Evolutionary conservation across 2,888 invertebrate species (phyloP).

Genomic region (Spilarctia lutea): DNA sequence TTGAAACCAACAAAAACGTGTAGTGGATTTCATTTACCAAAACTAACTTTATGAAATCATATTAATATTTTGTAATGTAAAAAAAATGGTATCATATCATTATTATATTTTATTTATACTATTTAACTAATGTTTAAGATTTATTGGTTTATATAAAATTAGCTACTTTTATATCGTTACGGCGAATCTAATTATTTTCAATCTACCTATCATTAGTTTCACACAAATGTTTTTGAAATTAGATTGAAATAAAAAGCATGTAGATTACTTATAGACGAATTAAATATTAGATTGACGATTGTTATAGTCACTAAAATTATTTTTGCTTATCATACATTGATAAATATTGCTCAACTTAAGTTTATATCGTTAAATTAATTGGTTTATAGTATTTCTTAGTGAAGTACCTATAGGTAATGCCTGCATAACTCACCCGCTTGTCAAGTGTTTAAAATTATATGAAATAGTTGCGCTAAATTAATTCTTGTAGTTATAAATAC

Average conservation of each 20-base stretch:
- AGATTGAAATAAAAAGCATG: neutral
- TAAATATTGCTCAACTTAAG: slow-evolving; percentile 45
- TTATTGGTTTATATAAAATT: slow-evolving; percentile 12
- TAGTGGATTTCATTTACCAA: slow-evolving; percentile 4
- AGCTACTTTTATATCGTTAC: neutral
- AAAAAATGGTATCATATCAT: neutral
- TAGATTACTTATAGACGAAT: neutral
- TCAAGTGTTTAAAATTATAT: slow-evolving; percentile 48
- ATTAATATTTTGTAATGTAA: neutral
- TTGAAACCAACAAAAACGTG: neutral
- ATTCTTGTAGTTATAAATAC: slow-evolving; percentile 83
- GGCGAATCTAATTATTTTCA: neutral
- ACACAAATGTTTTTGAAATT: neutral
- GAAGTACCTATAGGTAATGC: neutral
- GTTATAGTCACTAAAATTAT: neutral
- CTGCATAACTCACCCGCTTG: slow-evolving; percentile 56
- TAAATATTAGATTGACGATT: slow-evolving; percentile 3
- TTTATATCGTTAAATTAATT: slow-evolving; percentile 40
- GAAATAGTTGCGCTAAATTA: slow-evolving; percentile 73
- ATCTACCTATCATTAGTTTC: neutral
- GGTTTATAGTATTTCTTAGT: slow-evolving; percentile 12
- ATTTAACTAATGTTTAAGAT: neutral
- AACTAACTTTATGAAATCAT: neutral
- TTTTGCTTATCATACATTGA: neutral
- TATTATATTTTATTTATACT: slow-evolving; percentile 1